Evolutionary conservation across 2,888 invertebrate genomes (phyloP), one percentile per base, ranked within the genome.

Genomic region (Idaea straminata): DNA sequence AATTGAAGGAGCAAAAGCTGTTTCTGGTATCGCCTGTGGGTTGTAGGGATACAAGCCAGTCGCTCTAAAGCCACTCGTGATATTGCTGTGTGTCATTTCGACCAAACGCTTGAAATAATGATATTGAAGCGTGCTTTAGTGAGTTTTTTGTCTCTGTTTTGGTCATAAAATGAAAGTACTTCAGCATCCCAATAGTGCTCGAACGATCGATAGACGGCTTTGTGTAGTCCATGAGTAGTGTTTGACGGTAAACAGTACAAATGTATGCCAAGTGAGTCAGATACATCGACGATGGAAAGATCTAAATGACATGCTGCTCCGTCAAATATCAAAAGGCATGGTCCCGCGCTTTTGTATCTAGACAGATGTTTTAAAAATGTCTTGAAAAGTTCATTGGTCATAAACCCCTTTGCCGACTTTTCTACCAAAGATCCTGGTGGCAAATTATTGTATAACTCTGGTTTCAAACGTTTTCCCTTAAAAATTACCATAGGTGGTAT

Each of bases 161-260:
- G 62, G 15, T 47, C 15, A 16, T 47, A 25, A 61, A 61, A 61
- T 61, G 61, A 61, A 35, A 61, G 35, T 13, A 64, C 15, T 64
- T 64, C 61, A 57, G 47, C 57, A 58, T 71, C 72, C 68, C 72
- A 74, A 35, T 71, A 64, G 62, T 72, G 67, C 60, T 74, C 76
- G 66, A 72, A 74, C 57, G 71, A 71, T 16, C 67, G 63, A 66
- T 72, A 64, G 57, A 72, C 69, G 35, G 74, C 64, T 67, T 74
- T 74, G 58, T 74, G 74, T n/a, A 73, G 35, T 57, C 73, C 71
- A 25, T 71, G 71, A 10, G 71, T 74, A 0, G 73, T 75, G 59
- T 73, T 75, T 59, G 69, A 70, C 5, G 70, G 70, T 57, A 74
- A 61, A 64, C 73, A 74, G 64, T 74, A 74, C 34, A 74, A 65